Base-by-base conservation (phyloP, 2,888 invertebrate genomes). In the Tiliacea aurago region DNA sequence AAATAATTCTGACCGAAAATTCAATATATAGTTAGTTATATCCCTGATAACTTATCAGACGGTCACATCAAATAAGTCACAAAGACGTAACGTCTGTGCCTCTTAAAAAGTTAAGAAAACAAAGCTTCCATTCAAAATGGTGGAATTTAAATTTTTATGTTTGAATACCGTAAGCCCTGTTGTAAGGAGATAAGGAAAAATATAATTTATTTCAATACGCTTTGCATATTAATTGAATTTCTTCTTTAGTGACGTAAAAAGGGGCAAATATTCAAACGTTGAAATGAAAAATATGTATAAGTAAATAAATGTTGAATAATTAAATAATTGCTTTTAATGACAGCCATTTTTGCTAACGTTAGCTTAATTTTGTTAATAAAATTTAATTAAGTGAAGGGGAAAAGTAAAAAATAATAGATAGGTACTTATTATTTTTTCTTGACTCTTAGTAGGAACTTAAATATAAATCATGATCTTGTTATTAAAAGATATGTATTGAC, bases 221-320 rank as follows among this genome's bases (percentile, higher is more conserved):
- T 92, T 91, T 90, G 92, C 92, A 92, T 93, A 89, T 91, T 93
- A 92, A 93, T 92, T 91, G 88, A 87, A 87, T 87, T 90, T 78
- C 58, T 88, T 89, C 85, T 66, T 70, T 64, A 72, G 73, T 70
- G 79, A 81, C 76, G 66, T 80, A 74, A 81, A 83, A 85, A 83
- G 81, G 84, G 85, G 81, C 69, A 73, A 84, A 76, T 74, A 76
- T 80, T 76, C 72, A 84, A 84, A 80, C 74, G 78, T 73, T 82
- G 23, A 70, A 80, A 83, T 80, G 45, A 66, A 79, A 77, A 73
- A 67, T 77, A 69, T 70, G 55, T 61, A 43, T 49, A 49, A 51
- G 73, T 80, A 80, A 51, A 80, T 80, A 80, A 73, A 62, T 59
- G 67, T 59, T 75, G 76, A 65, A 75, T 81, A 68, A 75, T 75